A percentile compares a stretch with the other conserved stretches of the same genome.
Evolutionary conservation across 2,888 invertebrate genomes (phyloP).

Genomic region (Doris montereyensis): DNA sequence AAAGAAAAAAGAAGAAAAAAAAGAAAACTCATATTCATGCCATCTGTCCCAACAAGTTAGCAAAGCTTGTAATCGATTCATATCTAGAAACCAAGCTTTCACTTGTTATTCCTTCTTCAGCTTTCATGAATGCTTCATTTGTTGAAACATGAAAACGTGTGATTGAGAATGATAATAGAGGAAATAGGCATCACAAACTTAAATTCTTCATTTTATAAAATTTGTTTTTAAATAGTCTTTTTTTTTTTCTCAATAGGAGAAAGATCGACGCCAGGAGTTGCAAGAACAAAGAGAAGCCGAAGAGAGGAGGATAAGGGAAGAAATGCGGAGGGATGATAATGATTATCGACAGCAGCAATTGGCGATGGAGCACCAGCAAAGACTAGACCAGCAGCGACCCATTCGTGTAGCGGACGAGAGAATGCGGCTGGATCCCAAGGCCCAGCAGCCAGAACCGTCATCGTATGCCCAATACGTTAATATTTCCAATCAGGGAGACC

Average conservation of each 20-base stretch:
- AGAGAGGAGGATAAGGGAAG: constrained; percentile 72
- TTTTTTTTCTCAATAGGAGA: constrained; percentile 55
- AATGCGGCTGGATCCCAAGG: constrained; percentile 53
- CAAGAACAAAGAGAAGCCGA: constrained; percentile 74
- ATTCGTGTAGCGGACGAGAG: constrained; percentile 58
- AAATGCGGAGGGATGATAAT: constrained; percentile 72
- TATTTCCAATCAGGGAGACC: constrained; percentile 3
- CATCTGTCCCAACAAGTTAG: no score
- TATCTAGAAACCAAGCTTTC: no score
- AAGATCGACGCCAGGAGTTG: constrained; percentile 66
- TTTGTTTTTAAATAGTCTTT: neutral
- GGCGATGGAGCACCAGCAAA: constrained; percentile 52
- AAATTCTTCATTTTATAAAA: no score
- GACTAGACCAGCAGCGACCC: constrained; percentile 57
- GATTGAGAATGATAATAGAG: no score
- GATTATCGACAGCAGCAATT: constrained; percentile 57
- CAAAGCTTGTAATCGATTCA: no score
- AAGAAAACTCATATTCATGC: no score
- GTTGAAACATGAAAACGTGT: no score
- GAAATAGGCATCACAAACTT: no score
- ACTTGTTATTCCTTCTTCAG: no score
- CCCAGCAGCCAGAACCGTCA: neutral
- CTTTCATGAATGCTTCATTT: no score
- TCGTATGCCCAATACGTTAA: constrained; percentile 29
- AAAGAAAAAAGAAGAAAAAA: no score